Conservation (phyloP, 35 echinoderm and acorn worm genomes). For the Holothuria glaberrima region DNA sequence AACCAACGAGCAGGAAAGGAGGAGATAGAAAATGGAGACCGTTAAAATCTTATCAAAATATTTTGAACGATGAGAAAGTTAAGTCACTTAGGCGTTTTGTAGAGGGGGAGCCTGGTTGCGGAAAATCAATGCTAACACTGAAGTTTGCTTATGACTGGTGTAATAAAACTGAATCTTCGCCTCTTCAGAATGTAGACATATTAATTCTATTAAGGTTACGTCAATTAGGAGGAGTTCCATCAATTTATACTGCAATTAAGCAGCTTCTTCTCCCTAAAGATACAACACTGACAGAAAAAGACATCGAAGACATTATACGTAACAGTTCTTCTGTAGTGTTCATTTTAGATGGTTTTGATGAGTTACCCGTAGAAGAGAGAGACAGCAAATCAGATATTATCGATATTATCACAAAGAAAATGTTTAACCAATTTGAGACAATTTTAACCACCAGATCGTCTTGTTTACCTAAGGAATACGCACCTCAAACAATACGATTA, state of each 20-base stretch:
- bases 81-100: not conserved
- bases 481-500: conserved; percentile 12
- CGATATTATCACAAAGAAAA: not conserved
- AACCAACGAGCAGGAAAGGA: not conserved
- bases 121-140: conserved; percentile 8
- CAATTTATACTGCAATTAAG: conserved; percentile 11
- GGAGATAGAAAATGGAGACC: not conserved
- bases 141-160: too few species aligned
- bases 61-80: not conserved
- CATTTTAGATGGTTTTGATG: conserved; percentile 5
- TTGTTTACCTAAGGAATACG: conserved; percentile 13
- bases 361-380: not conserved
- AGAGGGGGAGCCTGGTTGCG: too few species aligned
- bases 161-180: not conserved
- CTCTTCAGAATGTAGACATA: conserved; percentile 9
- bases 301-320: not conserved
- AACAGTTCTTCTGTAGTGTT: not conserved
- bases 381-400: not conserved
- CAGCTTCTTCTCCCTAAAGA: not conserved
- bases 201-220: not conserved
- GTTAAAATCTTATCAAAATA: not conserved
- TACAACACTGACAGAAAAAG: not conserved
- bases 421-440: not conserved
- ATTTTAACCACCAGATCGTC: not conserved
- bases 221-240: not conserved